Evolutionary conservation across 2,797 vertebrate species (phyloP).

Genomic region (Rhinoraja longicauda): DNA sequence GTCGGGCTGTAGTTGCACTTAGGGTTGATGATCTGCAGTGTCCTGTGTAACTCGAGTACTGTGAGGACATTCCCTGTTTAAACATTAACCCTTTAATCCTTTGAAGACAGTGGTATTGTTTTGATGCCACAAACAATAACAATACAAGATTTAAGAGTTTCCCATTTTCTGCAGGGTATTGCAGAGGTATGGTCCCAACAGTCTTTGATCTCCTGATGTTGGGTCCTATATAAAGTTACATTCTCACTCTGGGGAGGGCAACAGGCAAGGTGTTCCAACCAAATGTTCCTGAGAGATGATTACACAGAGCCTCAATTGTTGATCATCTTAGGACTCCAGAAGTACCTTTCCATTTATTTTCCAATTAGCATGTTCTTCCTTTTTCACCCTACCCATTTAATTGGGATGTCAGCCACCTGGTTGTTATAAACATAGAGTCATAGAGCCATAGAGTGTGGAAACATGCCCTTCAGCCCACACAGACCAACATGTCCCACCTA

Average conservation of each 20-base stretch:
- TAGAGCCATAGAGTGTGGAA: too few relatives aligned
- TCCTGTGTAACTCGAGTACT: not conserved
- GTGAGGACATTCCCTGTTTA: slow-evolving; percentile 15
- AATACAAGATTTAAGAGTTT: slow-evolving; percentile 32
- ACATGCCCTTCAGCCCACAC: too few relatives aligned
- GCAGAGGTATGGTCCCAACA: not conserved
- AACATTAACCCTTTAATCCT: slow-evolving; percentile 38
- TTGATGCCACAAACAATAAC: slow-evolving; percentile 8
- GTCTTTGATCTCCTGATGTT: slow-evolving; percentile 14
- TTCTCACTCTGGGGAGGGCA: slow-evolving; percentile 1
- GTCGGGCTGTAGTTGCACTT: slow-evolving; percentile 1
- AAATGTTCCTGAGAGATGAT: too few relatives aligned
- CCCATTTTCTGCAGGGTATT: slow-evolving; percentile 18
- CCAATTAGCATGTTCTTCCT: not conserved
- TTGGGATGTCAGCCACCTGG: not conserved
- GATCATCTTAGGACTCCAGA: not conserved
- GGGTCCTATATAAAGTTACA: slow-evolving; percentile 25
- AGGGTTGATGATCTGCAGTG: slow-evolving; percentile 5
- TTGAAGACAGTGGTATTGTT: not conserved
- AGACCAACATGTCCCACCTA: too few relatives aligned
- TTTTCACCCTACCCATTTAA: not conserved
- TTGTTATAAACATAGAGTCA: too few relatives aligned
- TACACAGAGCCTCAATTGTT: not conserved
- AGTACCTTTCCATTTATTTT: not conserved
- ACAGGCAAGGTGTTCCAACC: not conserved